phyloP scores from a whole-genome alignment of 2,888 invertebrate genomes.

The Catocala fraxini region DNA sequence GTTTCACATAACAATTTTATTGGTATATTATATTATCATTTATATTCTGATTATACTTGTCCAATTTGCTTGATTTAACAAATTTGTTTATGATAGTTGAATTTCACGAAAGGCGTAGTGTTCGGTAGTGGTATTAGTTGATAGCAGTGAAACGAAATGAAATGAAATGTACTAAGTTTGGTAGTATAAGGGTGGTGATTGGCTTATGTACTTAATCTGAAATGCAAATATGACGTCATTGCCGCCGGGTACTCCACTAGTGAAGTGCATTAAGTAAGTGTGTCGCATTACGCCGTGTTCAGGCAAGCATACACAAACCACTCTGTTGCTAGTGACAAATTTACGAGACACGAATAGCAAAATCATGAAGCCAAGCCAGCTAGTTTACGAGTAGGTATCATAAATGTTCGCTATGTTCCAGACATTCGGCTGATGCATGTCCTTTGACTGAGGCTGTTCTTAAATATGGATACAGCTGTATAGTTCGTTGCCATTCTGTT shows the following conservation, averaged over 20 bases:
- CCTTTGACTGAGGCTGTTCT: too few species aligned
- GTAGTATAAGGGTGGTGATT: neutral
- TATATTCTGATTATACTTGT: too few species aligned
- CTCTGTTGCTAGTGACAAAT: constrained; percentile 34
- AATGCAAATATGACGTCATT: constrained; percentile 29
- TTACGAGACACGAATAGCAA: constrained; percentile 46
- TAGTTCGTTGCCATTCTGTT: too few species aligned
- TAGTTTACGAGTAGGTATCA: constrained; percentile 2
- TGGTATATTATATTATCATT: too few species aligned
- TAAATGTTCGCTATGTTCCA: constrained; percentile 1
- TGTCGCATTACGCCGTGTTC: constrained; percentile 29
- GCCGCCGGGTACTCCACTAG: constrained; percentile 11
- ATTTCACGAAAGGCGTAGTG: too few species aligned
- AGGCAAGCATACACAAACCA: constrained; percentile 36
- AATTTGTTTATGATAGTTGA: too few species aligned
- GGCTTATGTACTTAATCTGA: constrained; percentile 16
- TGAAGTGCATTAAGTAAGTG: constrained; percentile 46
- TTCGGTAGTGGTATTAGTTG: too few species aligned
- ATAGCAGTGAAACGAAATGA: too few species aligned
- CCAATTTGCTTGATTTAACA: too few species aligned
- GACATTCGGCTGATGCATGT: neutral
- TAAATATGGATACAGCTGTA: too few species aligned
- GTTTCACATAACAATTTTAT: neutral
- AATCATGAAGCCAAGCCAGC: constrained; percentile 13
- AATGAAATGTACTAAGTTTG: too few species aligned